Base-by-base conservation (phyloP, 2,888 invertebrate genomes). In the Drosophila kokeensis region DNA sequence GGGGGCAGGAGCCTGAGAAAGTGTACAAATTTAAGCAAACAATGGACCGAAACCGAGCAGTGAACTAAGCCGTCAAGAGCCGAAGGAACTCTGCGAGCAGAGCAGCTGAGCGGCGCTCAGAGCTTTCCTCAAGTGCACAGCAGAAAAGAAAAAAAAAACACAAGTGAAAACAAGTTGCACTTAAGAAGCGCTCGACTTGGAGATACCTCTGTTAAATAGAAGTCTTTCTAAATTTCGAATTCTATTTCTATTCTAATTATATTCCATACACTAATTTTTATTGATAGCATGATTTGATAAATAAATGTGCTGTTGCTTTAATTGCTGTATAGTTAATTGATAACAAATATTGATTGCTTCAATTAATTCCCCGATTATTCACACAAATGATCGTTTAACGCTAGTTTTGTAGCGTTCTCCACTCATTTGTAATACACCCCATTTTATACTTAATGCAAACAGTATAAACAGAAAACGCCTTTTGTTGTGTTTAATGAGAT, bases 21-120 rank as follows among this genome's bases (percentile, higher is more conserved):
- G 83, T 86, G 85, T 76, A 76, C 86, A 90, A 85, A 88, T 83
- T 77, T 86, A 80, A 88, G 75, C 77, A 89, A 84, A 89, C 90
- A 84, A 89, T 87, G 86, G 86, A 79, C 86, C 76, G 75, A 66
- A 82, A 63, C 80, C 79, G 83, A 79, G 75, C 82, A 79, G 40
- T 68, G 34, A 54, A 64, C 42, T 66, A 63, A 79, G 75, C 68
- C 53, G 63, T 63, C 60, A 69, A 50, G 45, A 29, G 48, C 42
- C 32, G 50, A 50, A 50, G 49, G 42, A 54, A 58, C 36, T 21
- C 24, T n/a, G 40, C 6, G 1, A 66, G 45, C 13, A 24, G 61
- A 30, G n/a, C 38, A 68, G 61, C 69, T 49, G 48, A 76, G 61
- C 60, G 34, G 55, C 18, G 42, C 21, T 48, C 32, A 58, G 40